phyloP scores from a whole-genome alignment of 1,140 invertebrate genomes.

The Trinorchestia longiramus region DNA sequence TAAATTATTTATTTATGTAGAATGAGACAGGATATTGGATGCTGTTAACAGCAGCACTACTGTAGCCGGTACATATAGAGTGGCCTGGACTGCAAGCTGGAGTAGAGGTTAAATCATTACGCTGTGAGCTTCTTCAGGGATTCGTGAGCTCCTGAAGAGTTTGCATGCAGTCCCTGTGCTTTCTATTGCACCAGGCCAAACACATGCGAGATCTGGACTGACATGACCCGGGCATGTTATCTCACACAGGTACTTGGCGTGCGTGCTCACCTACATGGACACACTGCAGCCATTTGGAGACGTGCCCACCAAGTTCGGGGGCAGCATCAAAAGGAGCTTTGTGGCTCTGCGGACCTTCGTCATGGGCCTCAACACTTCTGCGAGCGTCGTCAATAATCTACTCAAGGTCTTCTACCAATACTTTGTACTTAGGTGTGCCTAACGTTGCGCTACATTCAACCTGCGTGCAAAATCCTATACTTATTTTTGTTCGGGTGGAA shows the following conservation, averaged over 20 bases:
- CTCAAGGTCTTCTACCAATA: slow-evolving; percentile 75
- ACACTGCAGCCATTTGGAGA: slow-evolving; percentile 94
- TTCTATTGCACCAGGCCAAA: not conserved
- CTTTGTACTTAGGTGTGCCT: not conserved
- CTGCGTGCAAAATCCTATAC: too few relatives aligned
- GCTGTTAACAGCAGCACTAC: too few relatives aligned
- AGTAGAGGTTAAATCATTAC: too few relatives aligned
- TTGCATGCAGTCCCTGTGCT: not conserved
- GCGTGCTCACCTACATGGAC: slow-evolving; percentile 91
- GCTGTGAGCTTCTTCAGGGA: not conserved
- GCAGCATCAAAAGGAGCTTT: slow-evolving; percentile 91
- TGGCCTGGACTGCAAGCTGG: too few relatives aligned
- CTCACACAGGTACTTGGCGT: slow-evolving; percentile 79
- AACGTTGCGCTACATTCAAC: too few relatives aligned
- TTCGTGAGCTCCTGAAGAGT: not conserved
- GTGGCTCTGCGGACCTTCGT: slow-evolving; percentile 93
- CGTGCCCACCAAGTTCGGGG: slow-evolving; percentile 88
- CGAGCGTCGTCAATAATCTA: slow-evolving; percentile 86
- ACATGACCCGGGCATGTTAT: not conserved
- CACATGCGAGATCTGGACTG: not conserved
- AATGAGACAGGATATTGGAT: too few relatives aligned
- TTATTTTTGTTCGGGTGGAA: too few relatives aligned
- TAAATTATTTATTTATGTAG: too few relatives aligned
- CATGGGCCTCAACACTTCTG: slow-evolving; percentile 85
- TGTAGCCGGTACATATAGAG: too few relatives aligned